Base-by-base conservation (phyloP, 1,140 invertebrate genomes). In the Heliconius hewitsoni region DNA sequence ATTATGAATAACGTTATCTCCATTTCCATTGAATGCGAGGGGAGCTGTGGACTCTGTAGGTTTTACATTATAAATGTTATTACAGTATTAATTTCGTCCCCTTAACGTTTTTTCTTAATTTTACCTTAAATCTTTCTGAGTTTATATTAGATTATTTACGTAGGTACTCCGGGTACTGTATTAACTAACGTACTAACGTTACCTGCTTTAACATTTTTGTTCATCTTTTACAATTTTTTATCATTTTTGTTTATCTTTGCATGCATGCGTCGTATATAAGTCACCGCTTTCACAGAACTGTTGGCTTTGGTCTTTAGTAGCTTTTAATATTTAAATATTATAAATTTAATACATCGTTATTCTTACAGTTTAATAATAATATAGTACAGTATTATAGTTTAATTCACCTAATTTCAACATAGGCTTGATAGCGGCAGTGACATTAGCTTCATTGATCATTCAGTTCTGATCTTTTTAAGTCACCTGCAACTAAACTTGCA, bases 391-490 rank as follows among this genome's bases (percentile, higher is more conserved):
- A 5, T 16, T 46, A 16, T 16, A 46, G 23, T 23, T 23, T 23
- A 23, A 23, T 23, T 23, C 23, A 23, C 23, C 23, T 23, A 23
- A 23, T 23, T 23, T 30, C 1, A 30, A 30, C 34, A 30, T 60
- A 39, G 73, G 37, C 74, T 50, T 18, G 60, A 70, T 66, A 23
- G 74, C 39, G 74, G 3, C n/a, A 66, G 55, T 23, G 23, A 50
- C 30, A 34, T 76, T 70, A 66, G 57, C 60, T 76, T 11, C 74
- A 76, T 70, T 34, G 71, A n/a, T 76, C 74, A 76, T 50, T 76
- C 74, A 76, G 27, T 71, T 23, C 11, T 37, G 74, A 70, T 75
- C 57, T 55, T 34, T n/a, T 27, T 34, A 30, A 57, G 50, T 60
- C 37, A 39, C 37, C 5, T 46, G 74, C 42, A 76, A 76, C 16